Conservation (phyloP, 2,797 vertebrate genomes). For the Crenichthys baileyi region DNA sequence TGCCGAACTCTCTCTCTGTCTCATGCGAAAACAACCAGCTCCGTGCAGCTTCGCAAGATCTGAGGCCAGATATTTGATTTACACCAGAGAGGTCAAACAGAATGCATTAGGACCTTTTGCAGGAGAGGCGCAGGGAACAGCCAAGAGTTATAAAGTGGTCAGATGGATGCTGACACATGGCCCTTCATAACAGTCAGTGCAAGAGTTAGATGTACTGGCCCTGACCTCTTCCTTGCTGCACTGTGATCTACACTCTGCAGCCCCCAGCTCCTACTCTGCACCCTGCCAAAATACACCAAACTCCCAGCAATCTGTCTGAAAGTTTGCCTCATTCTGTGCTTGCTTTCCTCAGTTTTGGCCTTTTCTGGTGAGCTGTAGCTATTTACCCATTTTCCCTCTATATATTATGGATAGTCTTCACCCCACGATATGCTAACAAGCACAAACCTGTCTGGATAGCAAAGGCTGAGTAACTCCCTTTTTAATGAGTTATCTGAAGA, state of each 20-base stretch:
- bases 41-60: conserved; percentile 57
- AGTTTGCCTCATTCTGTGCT: neutral
- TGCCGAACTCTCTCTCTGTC: neutral
- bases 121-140: conserved; percentile 61
- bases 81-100: conserved; percentile 77
- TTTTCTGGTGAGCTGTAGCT: neutral
- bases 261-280: conserved; percentile 36
- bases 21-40: neutral
- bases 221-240: conserved; percentile 65
- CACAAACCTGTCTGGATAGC: conserved; percentile 5
- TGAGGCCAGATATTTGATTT: conserved; percentile 78
- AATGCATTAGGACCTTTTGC: conserved; percentile 81
- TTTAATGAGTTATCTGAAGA: conserved; percentile 55
- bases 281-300: conserved; percentile 28
- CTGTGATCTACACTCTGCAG: conserved; percentile 54
- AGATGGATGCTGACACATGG: conserved; percentile 71
- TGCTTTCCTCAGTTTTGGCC: conserved; percentile 18
- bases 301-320: conserved; percentile 16
- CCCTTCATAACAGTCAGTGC: conserved; percentile 78
- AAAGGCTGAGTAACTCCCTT: conserved; percentile 31
- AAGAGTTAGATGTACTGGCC: conserved; percentile 72
- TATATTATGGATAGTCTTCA: conserved; percentile 28
- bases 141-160: conserved; percentile 77
- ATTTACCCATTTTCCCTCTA: conserved; percentile 10
- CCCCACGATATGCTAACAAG: neutral